Base-by-base conservation (phyloP, 2,797 vertebrate genomes). In the Parotocinclus haroldoi region DNA sequence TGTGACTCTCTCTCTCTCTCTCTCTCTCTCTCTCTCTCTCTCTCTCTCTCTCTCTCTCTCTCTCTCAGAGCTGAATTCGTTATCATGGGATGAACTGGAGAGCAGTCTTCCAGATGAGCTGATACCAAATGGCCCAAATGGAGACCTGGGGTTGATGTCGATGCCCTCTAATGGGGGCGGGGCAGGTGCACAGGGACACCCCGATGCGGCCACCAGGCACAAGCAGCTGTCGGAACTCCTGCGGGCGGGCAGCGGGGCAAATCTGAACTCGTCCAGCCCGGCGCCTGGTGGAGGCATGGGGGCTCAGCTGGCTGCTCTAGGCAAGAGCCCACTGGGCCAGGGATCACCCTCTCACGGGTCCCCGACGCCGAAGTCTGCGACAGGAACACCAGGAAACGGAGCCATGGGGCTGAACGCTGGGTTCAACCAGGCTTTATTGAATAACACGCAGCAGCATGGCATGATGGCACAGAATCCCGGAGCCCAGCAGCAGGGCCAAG, bases 181-280 rank as follows among this genome's bases (percentile, higher is more conserved):
- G 7, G 79, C 63, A 1, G 73, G 75, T 17, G 9, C 59, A 1
- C 57, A 60, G 1, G 68, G 63, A 4, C 62, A 93, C 77, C 92
- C 92, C 14, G 96, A 99, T 78, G 96, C 95, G 8, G 95, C 94
- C 17, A 93, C 96, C 68, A 99, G 98, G 86, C 96, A 98, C 87
- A 99, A 98, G 85, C 96, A 98, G 76, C 94, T 99, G 70, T 97
- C 97, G 0, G 96, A 99, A 83, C 95, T 99, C 54, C 91, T 99
- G 27, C 90, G 96, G 48, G 92, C 92, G 7, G 89, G 94, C 77
- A 92, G 89, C 7, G 81, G 91, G 76, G 82, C 93, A 66, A 84
- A 85, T 76, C 85, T 96, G 58, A 65, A 44, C 9, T 81, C 85
- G 18, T 91, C 83, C 36, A 94, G 92, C 79, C 91, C 93, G 7